Percentiles rank a stretch among this genome's conserved stretches.
phyloP scores from a whole-genome alignment of 1,140 invertebrate species.

The Calephelis virginiensis region DNA sequence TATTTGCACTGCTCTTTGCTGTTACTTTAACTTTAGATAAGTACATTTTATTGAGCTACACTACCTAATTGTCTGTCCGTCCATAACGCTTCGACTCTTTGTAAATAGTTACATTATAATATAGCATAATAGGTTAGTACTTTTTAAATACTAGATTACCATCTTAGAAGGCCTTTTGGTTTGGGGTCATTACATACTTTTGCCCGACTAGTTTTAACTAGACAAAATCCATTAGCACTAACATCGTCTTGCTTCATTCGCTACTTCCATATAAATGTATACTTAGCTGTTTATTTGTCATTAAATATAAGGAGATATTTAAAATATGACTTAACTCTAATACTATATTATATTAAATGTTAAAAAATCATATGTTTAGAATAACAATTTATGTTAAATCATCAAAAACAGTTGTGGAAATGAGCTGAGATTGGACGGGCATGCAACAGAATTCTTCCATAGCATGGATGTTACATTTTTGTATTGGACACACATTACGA shows the following conservation, averaged over 20 bases:
- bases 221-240: conserved; percentile 8
- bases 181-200: background rate
- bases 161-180: conserved; percentile 5
- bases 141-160: background rate
- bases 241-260: conserved; percentile 38
- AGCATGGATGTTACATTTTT: conserved; percentile 47
- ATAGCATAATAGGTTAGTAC: background rate
- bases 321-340: background rate
- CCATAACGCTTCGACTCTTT: conserved; percentile 47
- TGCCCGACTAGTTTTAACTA: background rate
- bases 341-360: background rate
- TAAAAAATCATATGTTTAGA: background rate
- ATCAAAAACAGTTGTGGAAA: conserved; percentile 51
- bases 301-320: conserved; percentile 21
- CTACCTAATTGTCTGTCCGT: conserved; percentile 52
- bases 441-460: conserved; percentile 45
- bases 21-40: conserved; percentile 25
- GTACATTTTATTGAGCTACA: conserved; percentile 34
- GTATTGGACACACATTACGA: conserved; percentile 40
- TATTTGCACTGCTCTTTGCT: conserved; percentile 39
- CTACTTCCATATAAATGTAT: conserved; percentile 35
- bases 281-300: conserved; percentile 34
- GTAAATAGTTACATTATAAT: conserved; percentile 16
- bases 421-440: conserved; percentile 74
- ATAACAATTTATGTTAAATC: background rate